Conservation (phyloP, 2,113 vertebrate genomes). For the Crotalus tigris region DNA sequence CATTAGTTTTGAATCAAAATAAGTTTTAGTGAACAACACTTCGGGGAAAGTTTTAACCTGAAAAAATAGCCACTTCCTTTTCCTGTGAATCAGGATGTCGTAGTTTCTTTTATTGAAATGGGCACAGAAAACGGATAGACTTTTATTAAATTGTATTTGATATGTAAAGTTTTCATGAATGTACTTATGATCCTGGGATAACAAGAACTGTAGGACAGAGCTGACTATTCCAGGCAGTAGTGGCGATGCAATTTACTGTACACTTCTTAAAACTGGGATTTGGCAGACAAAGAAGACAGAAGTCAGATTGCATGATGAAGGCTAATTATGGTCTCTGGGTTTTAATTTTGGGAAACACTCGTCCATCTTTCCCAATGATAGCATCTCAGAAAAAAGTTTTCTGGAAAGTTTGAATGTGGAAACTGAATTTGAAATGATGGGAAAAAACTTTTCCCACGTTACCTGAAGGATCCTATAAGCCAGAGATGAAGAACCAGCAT, state of each 20-base stretch:
- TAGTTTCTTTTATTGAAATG: slow-evolving; percentile 39
- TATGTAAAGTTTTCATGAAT: slow-evolving; percentile 30
- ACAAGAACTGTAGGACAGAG: background rate
- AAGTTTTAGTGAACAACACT: slow-evolving; percentile 65
- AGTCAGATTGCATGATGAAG: background rate
- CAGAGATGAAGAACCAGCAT: background rate
- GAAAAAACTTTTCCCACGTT: background rate
- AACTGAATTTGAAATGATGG: background rate
- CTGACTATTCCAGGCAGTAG: background rate
- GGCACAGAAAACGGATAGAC: slow-evolving; percentile 35
- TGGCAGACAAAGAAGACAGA: background rate
- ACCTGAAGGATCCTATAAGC: background rate
- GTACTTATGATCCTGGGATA: background rate
- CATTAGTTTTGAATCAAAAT: slow-evolving; percentile 27
- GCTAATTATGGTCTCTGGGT: background rate
- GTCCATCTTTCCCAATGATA: background rate
- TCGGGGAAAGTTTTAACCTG: slow-evolving; percentile 64
- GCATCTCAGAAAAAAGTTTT: background rate
- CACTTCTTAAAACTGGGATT: background rate
- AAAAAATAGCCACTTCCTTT: slow-evolving; percentile 64
- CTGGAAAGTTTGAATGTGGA: background rate
- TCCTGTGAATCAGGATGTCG: slow-evolving; percentile 63
- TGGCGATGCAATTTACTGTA: background rate
- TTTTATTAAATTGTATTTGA: slow-evolving; percentile 28
- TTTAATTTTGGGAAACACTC: background rate